phyloP scores from a whole-genome alignment of 2,113 vertebrate genomes.

The Rhea pennata region DNA sequence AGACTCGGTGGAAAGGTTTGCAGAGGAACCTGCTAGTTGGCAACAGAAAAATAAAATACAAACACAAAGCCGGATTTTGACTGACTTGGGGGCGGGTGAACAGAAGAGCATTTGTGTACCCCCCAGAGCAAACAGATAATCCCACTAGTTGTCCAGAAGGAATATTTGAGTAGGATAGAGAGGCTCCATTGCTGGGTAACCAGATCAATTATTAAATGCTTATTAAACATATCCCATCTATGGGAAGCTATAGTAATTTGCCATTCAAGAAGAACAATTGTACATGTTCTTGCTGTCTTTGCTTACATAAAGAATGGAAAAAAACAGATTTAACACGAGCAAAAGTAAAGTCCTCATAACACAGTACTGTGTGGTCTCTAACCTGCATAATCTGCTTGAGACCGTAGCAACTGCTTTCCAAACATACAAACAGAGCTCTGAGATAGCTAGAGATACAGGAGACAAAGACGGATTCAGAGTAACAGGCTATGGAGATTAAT shows the following conservation, averaged over 20 bases:
- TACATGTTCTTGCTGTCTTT: not conserved
- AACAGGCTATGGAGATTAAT: not conserved
- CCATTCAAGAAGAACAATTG: not conserved
- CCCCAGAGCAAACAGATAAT: not conserved
- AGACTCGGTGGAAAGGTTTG: not conserved
- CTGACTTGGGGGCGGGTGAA: not conserved
- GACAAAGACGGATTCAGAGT: not conserved
- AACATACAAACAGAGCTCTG: slow-evolving; percentile 9
- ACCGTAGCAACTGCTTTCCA: slow-evolving; percentile 14
- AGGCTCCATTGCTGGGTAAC: not conserved
- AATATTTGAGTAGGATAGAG: not conserved
- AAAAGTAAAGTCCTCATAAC: not conserved
- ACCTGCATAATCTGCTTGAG: not conserved
- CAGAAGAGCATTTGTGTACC: not conserved
- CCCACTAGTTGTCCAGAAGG: not conserved
- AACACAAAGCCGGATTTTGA: not conserved
- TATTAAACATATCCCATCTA: not conserved
- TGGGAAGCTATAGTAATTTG: not conserved
- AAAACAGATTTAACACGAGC: not conserved
- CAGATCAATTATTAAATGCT: not conserved
- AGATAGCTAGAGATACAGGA: slow-evolving; percentile 11
- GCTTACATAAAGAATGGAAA: not conserved
- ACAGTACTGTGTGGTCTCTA: not conserved
- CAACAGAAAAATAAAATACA: slow-evolving; percentile 12
- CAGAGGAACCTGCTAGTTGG: not conserved